These are phyloP conservation scores for Brachionus sp. DNA, from an alignment of 1,140 invertebrate genomes.

Conservation along the genomic window DNA sequence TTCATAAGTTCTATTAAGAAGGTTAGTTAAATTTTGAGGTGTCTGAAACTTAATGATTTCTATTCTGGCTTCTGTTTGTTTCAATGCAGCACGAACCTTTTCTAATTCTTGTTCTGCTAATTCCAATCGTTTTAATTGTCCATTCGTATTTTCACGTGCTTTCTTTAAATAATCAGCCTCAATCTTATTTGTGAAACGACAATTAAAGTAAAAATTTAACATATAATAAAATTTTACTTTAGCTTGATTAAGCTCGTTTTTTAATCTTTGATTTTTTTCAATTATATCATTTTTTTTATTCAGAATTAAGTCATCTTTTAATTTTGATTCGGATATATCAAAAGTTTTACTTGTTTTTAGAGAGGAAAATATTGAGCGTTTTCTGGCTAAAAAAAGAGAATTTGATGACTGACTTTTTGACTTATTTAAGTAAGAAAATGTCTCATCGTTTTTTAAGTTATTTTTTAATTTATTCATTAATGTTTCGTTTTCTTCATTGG, in stretches of 20 bases:
- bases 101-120: constrained; percentile 39
- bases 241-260: constrained; percentile 6
- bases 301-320: not conserved
- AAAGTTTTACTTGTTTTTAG: not conserved
- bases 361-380: not conserved
- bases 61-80: constrained; percentile 6
- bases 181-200: not conserved
- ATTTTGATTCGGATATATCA: not conserved
- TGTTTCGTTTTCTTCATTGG: constrained; percentile 1
- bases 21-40: constrained; percentile 3
- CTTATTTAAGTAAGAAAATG: not conserved
- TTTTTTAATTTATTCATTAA: constrained; percentile 23
- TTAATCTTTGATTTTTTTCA: not conserved
- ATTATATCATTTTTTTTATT: constrained; percentile 5
- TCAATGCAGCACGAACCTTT: constrained; percentile 22
- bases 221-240: not conserved
- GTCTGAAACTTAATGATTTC: constrained; percentile 36
- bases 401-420: not conserved
- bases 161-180: constrained; percentile 25
- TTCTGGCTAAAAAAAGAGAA: not conserved
- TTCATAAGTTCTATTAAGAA: constrained; percentile 40
- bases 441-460: constrained; percentile 5
- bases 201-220: not conserved
- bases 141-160: constrained; percentile 22
- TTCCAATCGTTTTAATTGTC: constrained; percentile 24